Conservation (phyloP, 2,888 invertebrate genomes). For the Lasioglossum vierecki region DNA sequence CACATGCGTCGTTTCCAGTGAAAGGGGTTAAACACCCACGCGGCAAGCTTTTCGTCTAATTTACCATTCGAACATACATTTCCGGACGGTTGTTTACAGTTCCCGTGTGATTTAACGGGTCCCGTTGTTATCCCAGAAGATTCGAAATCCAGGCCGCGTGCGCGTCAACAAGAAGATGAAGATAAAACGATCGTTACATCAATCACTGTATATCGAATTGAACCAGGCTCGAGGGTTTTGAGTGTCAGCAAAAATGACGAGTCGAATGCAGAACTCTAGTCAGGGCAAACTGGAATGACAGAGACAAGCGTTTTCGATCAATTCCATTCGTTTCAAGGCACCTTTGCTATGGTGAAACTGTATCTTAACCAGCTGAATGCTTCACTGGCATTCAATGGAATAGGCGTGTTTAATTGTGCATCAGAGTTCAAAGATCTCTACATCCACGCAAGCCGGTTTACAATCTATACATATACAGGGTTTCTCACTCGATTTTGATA, state of each 20-base stretch:
- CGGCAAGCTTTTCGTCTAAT: slow-evolving; percentile 11
- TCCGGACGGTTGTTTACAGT: slow-evolving; percentile 17
- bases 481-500: neutral
- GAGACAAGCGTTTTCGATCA: slow-evolving; percentile 26
- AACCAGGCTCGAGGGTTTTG: slow-evolving; percentile 32
- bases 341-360: slow-evolving; percentile 29
- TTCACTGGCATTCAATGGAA: neutral
- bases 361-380: slow-evolving; percentile 30
- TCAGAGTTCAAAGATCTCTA: neutral
- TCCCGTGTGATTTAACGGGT: slow-evolving; percentile 6
- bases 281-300: slow-evolving; percentile 26
- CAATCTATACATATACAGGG: neutral
- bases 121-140: neutral
- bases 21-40: neutral
- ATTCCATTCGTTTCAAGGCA: slow-evolving; percentile 38
- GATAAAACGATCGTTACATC: slow-evolving; percentile 35
- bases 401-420: neutral
- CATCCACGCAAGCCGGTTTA: no score
- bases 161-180: slow-evolving; percentile 16
- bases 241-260: slow-evolving; percentile 61
- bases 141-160: slow-evolving; percentile 14
- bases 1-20: neutral
- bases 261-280: slow-evolving; percentile 32
- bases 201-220: slow-evolving; percentile 35
- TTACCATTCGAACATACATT: slow-evolving; percentile 16